Evolutionary conservation across 2,797 vertebrate genomes (phyloP), one percentile per base, ranked within the genome.

Genomic region (Anomalospiza imberbis): DNA sequence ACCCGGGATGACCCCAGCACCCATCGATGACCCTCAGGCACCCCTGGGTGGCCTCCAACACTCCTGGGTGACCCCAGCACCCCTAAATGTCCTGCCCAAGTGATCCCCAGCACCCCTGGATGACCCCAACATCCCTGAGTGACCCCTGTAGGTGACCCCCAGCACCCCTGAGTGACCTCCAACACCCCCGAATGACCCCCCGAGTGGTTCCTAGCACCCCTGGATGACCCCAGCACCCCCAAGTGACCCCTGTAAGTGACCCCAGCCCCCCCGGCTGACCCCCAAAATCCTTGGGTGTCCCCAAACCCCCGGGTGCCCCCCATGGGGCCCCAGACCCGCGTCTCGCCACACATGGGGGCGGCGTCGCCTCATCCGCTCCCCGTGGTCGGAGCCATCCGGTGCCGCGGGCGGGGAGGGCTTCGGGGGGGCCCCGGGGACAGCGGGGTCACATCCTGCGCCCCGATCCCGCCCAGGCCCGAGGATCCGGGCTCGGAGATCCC

Each of bases 401-500:
- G 31, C 4, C 10, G 25, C 0, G 24, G 24, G 8, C 31, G 14
- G 40, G 19, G 22, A 13, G 32, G 48, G 32, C 13, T 6, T 15
- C 9, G 6, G 55, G 12, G 9, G 11, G 28, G 5, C 57, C 57
- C 24, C 9, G 58, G 60, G 28, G 38, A 22, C 38, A 11, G 26
- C 18, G 16, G 18, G 14, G 60, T 72, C 8, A 45, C 70, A 22
- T 45, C 70, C 70, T 10, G 57, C 13, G 1, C 61, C 74, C 74
- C 40, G 2, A 40, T 36, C 21, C 40, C 21, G 2, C 19, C 28
- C 62, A 79, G 76, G 95, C 97, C 98, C 2, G 99, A 99, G 95
- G 99, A 99, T 63, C 96, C 97, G 13, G 97, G 97, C 54, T 97
- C 98, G 0, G 99, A 99, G 95, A 98, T 99, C 85, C 99, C 99